phyloP scores from a whole-genome alignment of 2,888 invertebrate species.

The Polymixis lichenea region DNA sequence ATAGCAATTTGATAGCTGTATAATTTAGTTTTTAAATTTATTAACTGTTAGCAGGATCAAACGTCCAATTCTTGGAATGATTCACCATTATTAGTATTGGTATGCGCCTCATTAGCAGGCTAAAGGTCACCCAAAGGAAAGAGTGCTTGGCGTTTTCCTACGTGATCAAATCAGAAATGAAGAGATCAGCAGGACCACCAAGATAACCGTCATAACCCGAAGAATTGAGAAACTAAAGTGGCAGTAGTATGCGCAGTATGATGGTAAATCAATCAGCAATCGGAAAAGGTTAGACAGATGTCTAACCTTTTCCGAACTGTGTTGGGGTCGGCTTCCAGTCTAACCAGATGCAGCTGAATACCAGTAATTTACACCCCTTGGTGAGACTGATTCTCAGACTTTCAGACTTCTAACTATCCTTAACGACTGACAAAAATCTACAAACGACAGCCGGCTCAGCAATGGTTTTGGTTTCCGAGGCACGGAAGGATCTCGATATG shows the following conservation, averaged over 20 bases:
- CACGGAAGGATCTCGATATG: too few relatives aligned
- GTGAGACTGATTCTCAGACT: too few relatives aligned
- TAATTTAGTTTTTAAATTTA: constrained; percentile 19
- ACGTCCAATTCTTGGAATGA: constrained; percentile 12
- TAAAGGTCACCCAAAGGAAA: not conserved
- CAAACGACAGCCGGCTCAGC: too few relatives aligned
- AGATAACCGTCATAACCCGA: not conserved
- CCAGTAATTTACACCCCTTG: too few relatives aligned
- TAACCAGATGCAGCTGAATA: too few relatives aligned
- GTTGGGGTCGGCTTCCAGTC: too few relatives aligned
- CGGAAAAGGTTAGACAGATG: too few relatives aligned
- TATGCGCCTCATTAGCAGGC: not conserved
- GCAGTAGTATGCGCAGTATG: not conserved
- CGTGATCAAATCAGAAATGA: not conserved
- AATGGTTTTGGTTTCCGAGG: too few relatives aligned
- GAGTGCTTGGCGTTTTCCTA: not conserved
- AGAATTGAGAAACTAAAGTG: not conserved
- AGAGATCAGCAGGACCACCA: not conserved
- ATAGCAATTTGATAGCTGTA: constrained; percentile 16
- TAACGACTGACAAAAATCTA: too few relatives aligned
- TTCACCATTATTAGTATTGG: not conserved
- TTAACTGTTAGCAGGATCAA: not conserved
- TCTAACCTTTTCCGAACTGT: too few relatives aligned
- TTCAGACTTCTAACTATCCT: too few relatives aligned
- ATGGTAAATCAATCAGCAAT: too few relatives aligned